Evolutionary conservation across 1,140 invertebrate species (phyloP).

Genomic region (Leptinotarsa defecta): DNA sequence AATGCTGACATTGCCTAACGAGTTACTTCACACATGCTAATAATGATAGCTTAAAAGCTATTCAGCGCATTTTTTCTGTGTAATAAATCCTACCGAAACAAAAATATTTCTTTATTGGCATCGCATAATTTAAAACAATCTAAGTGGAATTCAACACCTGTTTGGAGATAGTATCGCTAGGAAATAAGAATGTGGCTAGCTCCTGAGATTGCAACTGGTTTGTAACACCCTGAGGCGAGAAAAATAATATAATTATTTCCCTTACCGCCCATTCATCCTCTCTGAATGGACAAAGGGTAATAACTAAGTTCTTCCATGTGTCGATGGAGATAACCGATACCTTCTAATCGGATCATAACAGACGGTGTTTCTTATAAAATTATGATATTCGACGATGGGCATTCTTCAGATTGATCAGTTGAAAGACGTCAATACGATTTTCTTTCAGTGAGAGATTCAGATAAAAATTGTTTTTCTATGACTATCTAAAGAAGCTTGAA

Average conservation of each 20-base stretch:
- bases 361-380: too few species aligned
- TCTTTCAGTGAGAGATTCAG: too few species aligned
- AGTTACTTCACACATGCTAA: neutral
- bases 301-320: constrained; percentile 14
- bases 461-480: too few species aligned
- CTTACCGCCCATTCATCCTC: constrained; percentile 27
- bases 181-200: constrained; percentile 34
- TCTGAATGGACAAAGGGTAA: constrained; percentile 23
- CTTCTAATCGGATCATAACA: neutral
- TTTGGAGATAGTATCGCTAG: constrained; percentile 29
- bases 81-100: neutral
- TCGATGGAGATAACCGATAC: neutral
- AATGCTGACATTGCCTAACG: neutral
- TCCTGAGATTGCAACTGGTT: constrained; percentile 33
- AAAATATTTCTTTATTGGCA: constrained; percentile 19
- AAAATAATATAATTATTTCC: constrained; percentile 37
- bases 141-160: constrained; percentile 36
- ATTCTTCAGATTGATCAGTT: too few species aligned
- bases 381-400: too few species aligned
- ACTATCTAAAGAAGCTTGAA: too few species aligned
- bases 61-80: neutral
- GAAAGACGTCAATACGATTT: too few species aligned
- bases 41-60: neutral
- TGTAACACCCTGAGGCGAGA: constrained; percentile 32
- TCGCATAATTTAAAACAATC: constrained; percentile 35